Evolutionary conservation across 2,113 vertebrate species (phyloP), one percentile per base, ranked within the genome.

Genomic region (Carlito syrichta): DNA sequence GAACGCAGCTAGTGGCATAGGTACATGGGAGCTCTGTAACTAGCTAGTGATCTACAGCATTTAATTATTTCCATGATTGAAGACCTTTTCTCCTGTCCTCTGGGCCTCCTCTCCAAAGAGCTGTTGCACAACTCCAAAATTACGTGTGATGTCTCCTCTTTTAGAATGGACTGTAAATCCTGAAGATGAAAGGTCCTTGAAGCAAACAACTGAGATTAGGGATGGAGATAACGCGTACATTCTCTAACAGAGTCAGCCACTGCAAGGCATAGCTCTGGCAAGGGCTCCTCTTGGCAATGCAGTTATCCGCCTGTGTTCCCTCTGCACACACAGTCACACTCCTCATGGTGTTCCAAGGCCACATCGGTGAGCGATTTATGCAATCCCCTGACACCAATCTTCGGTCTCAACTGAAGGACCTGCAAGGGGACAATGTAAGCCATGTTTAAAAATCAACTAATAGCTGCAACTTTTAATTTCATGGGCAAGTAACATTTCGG

Each of bases 281-380:
- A 8, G 92, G 91, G 91, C 58, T 89, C 89, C 86, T 52, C 40
- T 45, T 50, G 69, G 83, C 20, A 83, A 91, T 56, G 60, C 0
- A 3, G 96, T 98, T 99, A 99, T 98, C 99, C 99, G 98, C 99
- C 99, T 8, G 97, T 97, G 98, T 98, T 99, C 82, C 99, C 99
- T 98, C 98, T 99, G 98, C 99, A 99, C 95, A 99, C 98, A 96
- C 99, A 99, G 98, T 99, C 98, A 96, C 99, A 99, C 97, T 99
- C 99, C 95, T 99, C 99, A 0, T 99, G 99, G 97, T 99, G 99
- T 97, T 99, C 99, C 98, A 99, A 97, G 85, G 99, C 97, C 91
- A 99, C 99, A 25, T 99, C 99, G 2, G 99, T 99, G 98, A 99
- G 98, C 16, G 99, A 99, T 98, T 99, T 99, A 97, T 99, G 99